Base-by-base conservation (phyloP, 1,140 invertebrate species). In the Cydia fagiglandana region DNA sequence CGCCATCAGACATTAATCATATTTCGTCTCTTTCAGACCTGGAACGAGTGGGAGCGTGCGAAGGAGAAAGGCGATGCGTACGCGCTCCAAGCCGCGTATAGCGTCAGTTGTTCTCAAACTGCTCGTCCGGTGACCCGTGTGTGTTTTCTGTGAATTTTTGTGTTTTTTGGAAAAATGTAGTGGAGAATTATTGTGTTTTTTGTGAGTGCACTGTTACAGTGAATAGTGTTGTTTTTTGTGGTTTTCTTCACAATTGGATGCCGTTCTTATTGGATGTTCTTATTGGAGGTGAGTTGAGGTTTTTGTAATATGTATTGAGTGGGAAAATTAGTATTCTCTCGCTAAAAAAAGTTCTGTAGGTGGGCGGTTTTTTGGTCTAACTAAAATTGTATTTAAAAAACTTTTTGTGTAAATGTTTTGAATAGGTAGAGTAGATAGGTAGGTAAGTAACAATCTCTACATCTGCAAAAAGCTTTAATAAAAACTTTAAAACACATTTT, bases 1-100 rank as follows among this genome's bases (percentile, higher is more conserved):
- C 66, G 66, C 66, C 66, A 70, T 70, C 66, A 70, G n/a, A 70
- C 34, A 70, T 70, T 38, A 70, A 70, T 70, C 66, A 70, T 70
- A 70, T 70, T 70, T 70, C 66, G 66, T 70, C 66, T 70, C 66
- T 70, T 70, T 70, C 66, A 70, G 66, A 10, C 66, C 15, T 24
- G 38, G 15, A 41, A 41, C 34, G 66, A 20, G 34, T 9, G 30
- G 20, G n/a, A n/a, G 34, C 30, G 34, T 70, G 66, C 30, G 66
- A 70, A 34, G n/a, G 66, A 17, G 66, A 70, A 6, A 30, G 66
- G 34, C 4, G 66, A 70, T 70, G 66, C 66, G 66, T 38, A 34
- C n/a, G 66, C 66, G 66, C 34, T 3, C 2, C 66, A 17, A 20
- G 34, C 9, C 13, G 13, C 66, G 15, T n/a, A 24, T 70, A 38